Evolutionary conservation across 2,113 vertebrate genomes (phyloP).

Genomic region (Macquaria ambigua): DNA sequence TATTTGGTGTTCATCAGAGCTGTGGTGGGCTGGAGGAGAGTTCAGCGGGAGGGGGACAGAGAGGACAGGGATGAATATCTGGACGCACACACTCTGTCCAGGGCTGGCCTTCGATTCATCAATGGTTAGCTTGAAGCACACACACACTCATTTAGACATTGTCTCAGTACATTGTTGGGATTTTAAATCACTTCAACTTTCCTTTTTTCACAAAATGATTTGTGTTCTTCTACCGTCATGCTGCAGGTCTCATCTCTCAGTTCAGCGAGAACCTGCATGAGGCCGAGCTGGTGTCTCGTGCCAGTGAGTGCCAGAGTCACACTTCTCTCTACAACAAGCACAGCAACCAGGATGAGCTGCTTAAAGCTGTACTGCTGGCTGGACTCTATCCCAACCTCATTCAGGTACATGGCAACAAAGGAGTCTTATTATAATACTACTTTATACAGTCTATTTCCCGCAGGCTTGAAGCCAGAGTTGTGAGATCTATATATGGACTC

Average conservation of each 20-base stretch:
- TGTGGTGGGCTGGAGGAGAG: constrained; percentile 89
- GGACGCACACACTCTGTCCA: constrained; percentile 86
- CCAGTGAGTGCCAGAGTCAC: constrained; percentile 84
- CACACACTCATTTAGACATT: background rate
- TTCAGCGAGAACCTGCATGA: constrained; percentile 94
- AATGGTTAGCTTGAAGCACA: constrained; percentile 84
- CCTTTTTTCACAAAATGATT: background rate
- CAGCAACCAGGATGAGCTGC: constrained; percentile 91
- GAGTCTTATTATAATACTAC: background rate
- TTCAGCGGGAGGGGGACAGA: constrained; percentile 84
- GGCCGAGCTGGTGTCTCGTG: constrained; percentile 86
- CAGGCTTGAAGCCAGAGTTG: background rate
- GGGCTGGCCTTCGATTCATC: constrained; percentile 91
- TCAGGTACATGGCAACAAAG: constrained; percentile 84
- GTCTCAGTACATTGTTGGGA: background rate
- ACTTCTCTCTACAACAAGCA: constrained; percentile 89
- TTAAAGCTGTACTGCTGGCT: constrained; percentile 94
- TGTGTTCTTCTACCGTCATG: background rate
- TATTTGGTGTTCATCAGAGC: constrained; percentile 91
- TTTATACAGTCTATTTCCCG: background rate
- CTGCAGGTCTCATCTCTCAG: constrained; percentile 93
- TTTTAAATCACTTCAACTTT: background rate
- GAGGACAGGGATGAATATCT: constrained; percentile 87
- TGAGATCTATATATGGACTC: background rate
- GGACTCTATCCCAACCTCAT: constrained; percentile 98